These are phyloP conservation scores for Ptychochromis oligacanthus DNA, from an alignment of 2,113 vertebrate species.

Conservation along the genomic window DNA sequence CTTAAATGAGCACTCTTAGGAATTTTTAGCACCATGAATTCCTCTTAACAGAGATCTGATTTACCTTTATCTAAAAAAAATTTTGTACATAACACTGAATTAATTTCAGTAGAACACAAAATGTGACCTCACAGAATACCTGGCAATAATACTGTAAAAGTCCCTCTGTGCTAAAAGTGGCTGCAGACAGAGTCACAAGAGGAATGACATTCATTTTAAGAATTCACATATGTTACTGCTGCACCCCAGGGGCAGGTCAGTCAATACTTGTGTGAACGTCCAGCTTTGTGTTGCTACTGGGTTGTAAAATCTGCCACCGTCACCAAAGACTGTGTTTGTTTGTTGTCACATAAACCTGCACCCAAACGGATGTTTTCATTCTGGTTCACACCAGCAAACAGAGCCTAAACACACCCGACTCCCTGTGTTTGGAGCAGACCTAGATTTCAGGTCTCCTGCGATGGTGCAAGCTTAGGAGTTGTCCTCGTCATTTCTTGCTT, in stretches of 20 bases:
- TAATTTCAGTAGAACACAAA: neutral
- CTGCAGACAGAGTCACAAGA: neutral
- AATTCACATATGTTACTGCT: conserved; percentile 50
- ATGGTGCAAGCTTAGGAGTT: neutral
- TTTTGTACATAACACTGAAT: neutral
- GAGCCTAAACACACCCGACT: neutral
- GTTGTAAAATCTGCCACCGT: conserved; percentile 3
- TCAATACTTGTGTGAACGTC: neutral
- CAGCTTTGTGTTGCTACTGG: neutral
- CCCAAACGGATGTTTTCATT: neutral
- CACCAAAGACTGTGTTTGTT: neutral
- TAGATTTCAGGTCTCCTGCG: neutral
- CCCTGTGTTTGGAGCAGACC: neutral
- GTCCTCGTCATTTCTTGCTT: neutral
- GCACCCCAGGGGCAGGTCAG: neutral
- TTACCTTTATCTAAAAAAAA: neutral
- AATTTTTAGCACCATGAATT: neutral
- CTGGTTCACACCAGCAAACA: neutral
- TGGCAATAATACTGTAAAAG: neutral
- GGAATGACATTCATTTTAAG: conserved; percentile 54
- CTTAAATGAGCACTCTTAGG: conserved; percentile 30
- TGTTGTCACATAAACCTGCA: neutral
- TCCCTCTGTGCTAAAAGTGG: neutral
- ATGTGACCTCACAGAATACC: neutral
- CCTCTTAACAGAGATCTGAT: neutral